Percentiles rank a stretch among this genome's conserved stretches.
phyloP scores from a whole-genome alignment of 35 echinoderm and acorn worm species.

The Acanthaster planci region DNA sequence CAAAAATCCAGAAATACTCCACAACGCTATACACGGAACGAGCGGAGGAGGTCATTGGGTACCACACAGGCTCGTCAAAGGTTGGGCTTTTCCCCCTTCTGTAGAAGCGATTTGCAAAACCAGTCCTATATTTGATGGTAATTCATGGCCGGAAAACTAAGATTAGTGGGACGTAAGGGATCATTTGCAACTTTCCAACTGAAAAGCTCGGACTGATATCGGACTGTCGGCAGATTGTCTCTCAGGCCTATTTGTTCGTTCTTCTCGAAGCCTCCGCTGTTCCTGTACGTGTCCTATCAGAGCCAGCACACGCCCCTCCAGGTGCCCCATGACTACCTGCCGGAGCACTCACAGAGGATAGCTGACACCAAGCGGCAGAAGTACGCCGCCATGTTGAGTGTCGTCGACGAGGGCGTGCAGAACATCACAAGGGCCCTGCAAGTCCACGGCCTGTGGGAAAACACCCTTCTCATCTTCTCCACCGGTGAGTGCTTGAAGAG shows the following conservation, averaged over 20 bases:
- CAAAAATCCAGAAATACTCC: conserved; percentile 23
- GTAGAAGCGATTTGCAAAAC: too few species aligned
- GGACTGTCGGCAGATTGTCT: too few species aligned
- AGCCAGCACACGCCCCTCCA: conserved; percentile 44
- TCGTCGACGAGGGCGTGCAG: conserved; percentile 44
- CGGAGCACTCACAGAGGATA: conserved; percentile 18
- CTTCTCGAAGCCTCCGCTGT: conserved; percentile 31
- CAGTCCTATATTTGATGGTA: too few species aligned
- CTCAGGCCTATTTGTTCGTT: too few species aligned
- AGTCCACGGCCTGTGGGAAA: conserved; percentile 17
- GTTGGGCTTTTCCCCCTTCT: background rate
- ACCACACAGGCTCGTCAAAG: conserved; percentile 13
- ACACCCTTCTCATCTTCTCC: conserved; percentile 69
- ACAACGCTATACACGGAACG: conserved; percentile 25
- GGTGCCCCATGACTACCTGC: conserved; percentile 37
- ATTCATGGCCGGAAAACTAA: too few species aligned
- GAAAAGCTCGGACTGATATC: too few species aligned
- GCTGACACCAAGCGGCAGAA: background rate
- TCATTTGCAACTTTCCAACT: too few species aligned
- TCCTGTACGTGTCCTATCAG: conserved; percentile 63
- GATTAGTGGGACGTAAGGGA: too few species aligned
- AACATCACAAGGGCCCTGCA: conserved; percentile 28
- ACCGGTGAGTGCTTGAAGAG: too few species aligned
- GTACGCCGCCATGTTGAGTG: conserved; percentile 47
- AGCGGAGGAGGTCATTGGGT: conserved; percentile 36